phyloP scores from a whole-genome alignment of 2,888 invertebrate species.

The Lasioglossum villosulum region DNA sequence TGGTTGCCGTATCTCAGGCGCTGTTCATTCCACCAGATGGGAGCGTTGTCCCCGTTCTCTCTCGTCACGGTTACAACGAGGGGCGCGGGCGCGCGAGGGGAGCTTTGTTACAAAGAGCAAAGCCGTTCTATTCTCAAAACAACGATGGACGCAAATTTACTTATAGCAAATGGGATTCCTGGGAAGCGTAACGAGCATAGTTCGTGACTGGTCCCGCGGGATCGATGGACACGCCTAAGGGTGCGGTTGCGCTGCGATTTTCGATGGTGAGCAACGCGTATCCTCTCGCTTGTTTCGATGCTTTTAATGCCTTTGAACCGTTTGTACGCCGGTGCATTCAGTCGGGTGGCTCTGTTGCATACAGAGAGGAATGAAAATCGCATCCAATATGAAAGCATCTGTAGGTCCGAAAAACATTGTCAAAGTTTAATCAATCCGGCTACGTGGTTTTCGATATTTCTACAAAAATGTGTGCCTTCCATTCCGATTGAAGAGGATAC shows the following conservation, averaged over 20 bases:
- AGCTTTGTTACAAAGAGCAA: background rate
- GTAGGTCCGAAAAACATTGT: background rate
- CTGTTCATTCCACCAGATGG: background rate
- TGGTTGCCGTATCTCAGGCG: constrained; percentile 33
- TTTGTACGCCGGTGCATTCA: background rate
- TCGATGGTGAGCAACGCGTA: background rate
- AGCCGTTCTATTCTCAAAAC: background rate
- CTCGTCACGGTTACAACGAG: background rate
- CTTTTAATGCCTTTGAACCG: background rate
- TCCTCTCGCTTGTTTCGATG: background rate
- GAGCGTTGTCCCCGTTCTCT: constrained; percentile 11
- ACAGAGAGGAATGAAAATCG: background rate
- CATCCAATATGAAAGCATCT: background rate
- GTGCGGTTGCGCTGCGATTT: background rate
- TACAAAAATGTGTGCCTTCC: too few relatives aligned
- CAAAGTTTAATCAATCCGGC: background rate
- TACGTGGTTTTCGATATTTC: background rate
- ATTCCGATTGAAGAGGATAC: too few relatives aligned
- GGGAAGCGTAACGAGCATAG: background rate
- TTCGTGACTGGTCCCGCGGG: background rate
- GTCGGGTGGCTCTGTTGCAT: background rate
- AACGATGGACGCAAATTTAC: background rate
- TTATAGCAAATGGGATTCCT: background rate
- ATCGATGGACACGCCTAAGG: constrained; percentile 10
- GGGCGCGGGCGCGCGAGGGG: background rate